These are phyloP conservation scores for Capitulum mitella DNA, from an alignment of 2,888 invertebrate genomes.

Conservation along the genomic window DNA sequence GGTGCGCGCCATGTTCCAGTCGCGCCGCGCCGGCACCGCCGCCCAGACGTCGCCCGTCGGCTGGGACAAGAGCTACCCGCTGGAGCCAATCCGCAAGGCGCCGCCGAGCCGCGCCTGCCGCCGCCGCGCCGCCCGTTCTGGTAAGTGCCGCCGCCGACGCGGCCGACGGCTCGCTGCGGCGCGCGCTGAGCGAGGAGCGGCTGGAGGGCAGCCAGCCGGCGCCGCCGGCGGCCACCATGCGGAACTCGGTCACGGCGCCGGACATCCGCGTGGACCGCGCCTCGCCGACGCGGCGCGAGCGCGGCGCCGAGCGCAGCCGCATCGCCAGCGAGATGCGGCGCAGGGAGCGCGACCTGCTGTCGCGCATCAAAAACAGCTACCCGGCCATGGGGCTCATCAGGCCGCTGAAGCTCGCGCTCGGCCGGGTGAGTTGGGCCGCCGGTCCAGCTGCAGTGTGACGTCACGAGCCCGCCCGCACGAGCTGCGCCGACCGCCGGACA, in stretches of 20 bases:
- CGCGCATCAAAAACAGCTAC: background rate
- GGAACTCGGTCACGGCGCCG: background rate
- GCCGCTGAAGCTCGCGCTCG: no score
- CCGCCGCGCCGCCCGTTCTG: conserved; percentile 1
- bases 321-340: background rate
- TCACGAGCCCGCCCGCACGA: no score
- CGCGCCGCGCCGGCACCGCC: background rate
- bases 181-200: background rate
- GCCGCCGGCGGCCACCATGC: background rate
- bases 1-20: conserved; percentile 19
- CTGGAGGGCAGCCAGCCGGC: background rate
- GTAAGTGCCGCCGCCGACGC: background rate
- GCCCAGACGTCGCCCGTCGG: conserved; percentile 30
- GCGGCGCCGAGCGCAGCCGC: background rate
- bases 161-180: background rate
- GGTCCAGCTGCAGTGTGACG: background rate
- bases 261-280: background rate
- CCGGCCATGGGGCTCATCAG: no score
- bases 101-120: conserved; percentile 43
- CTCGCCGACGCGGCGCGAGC: background rate
- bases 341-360: background rate
- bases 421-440: background rate
- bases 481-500: no score
- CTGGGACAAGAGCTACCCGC: conserved; percentile 41
- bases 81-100: conserved; percentile 42